Base-by-base conservation (phyloP, 2,888 invertebrate species). In the Anticlea derivata region DNA sequence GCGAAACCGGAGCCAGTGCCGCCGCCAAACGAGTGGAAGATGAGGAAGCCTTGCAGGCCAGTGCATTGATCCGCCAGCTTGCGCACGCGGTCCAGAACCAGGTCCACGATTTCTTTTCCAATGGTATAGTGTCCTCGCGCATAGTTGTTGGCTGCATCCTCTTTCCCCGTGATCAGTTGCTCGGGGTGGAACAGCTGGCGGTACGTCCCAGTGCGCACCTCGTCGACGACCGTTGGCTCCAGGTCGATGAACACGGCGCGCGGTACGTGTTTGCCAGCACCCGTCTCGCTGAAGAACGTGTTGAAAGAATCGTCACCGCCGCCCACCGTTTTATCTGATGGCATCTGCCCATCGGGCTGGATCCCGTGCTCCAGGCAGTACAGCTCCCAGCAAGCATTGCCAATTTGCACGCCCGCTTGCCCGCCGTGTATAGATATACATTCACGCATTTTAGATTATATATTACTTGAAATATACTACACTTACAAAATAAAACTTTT, bases 81-180 rank as follows among this genome's bases (percentile, higher is more conserved):
- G 56, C 97, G 94, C 61, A 97, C 94, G 48, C 97, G 92, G 87
- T 97, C 97, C 64, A 97, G 89, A 3, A 97, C 97, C 57, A 97
- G 91, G 74, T 97, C 97, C 7, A 98, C 97, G 65, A 98, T 97
- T 86, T 98, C 98, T 79, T 96, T 96, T 66, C 98, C 98, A 75
- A 98, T 96, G 41, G 98, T 98, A 91, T 98, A 99, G 85, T 98
- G 98, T 43, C 98, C 98, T 70, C 98, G 94, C 23, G 98, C 98
- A 73, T 98, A 99, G 86, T 98, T 98, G 85, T 99, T 98, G 52
- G 98, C 98, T 6, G 98, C 98, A 76, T 98, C 98, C 85, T 98
- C 98, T 82, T 98, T 98, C 50, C 98, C 98, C 6, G 97, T 97
- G 75, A 98, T 97, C 62, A 98, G 92, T 82, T 98, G 98, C 80